A percentile compares a stretch with the other conserved stretches of the same genome.
Evolutionary conservation across 2,797 vertebrate species (phyloP).

Genomic region (Pyrocephalus nanus): DNA sequence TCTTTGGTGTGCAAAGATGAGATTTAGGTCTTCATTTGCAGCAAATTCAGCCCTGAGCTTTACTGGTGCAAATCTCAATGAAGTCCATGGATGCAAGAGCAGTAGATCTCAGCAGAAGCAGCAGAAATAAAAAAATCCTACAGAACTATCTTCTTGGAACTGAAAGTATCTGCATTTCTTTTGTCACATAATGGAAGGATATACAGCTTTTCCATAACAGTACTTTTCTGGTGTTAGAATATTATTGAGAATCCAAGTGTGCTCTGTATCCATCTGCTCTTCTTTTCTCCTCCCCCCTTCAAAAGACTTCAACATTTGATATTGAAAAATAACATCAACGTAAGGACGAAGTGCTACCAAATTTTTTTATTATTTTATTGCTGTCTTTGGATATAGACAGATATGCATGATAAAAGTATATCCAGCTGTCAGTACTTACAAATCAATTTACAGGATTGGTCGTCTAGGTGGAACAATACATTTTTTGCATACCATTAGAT

Average conservation of each 20-base stretch:
- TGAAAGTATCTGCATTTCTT: background rate
- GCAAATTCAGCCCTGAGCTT: background rate
- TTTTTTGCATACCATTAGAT: background rate
- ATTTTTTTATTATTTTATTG: background rate
- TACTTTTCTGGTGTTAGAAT: background rate
- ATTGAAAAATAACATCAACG: background rate
- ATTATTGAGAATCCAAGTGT: background rate
- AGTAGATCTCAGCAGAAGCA: background rate
- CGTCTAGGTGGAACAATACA: conserved; percentile 1
- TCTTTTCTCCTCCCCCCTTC: background rate
- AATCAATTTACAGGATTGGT: conserved; percentile 15
- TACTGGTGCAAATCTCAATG: background rate
- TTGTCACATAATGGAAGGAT: background rate
- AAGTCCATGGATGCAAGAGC: background rate
- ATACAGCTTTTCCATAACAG: background rate
- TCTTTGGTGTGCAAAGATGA: background rate
- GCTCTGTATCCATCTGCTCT: background rate
- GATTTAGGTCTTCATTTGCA: background rate
- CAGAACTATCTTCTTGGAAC: background rate
- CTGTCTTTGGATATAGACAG: background rate
- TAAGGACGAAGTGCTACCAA: conserved; percentile 3
- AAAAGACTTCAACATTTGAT: background rate
- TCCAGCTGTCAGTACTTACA: background rate
- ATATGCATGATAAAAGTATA: background rate
- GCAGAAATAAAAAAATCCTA: background rate